Evolutionary conservation across 1,140 invertebrate species (phyloP).

Genomic region (Eriocheir sinensis): DNA sequence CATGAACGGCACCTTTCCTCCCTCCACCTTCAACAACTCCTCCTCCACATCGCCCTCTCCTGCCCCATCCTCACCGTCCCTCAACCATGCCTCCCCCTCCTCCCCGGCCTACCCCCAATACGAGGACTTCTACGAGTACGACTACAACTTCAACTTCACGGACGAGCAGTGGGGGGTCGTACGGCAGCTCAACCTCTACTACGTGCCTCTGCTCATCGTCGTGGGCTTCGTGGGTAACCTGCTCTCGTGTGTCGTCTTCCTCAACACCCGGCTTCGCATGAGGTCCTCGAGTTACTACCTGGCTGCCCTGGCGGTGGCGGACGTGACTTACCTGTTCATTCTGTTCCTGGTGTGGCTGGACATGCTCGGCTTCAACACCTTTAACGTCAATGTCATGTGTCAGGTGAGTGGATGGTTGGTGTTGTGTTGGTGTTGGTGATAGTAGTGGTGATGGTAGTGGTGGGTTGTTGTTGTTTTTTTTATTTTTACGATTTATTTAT

Average conservation of each 20-base stretch:
- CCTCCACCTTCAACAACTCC: not conserved
- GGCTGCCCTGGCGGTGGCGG: slow-evolving; percentile 88
- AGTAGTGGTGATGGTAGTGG: not conserved
- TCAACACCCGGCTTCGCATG: slow-evolving; percentile 87
- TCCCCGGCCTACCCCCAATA: not conserved
- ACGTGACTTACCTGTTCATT: slow-evolving; percentile 88
- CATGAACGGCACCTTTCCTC: slow-evolving; percentile 14
- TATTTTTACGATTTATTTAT: too few species aligned
- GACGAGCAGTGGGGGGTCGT: slow-evolving; percentile 71
- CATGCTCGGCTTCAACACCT: slow-evolving; percentile 85
- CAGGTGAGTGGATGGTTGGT: slow-evolving; percentile 84
- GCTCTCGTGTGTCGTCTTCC: slow-evolving; percentile 87
- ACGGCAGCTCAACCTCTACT: slow-evolving; percentile 61
- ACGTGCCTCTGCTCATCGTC: slow-evolving; percentile 86
- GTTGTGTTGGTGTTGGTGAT: not conserved
- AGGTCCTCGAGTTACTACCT: slow-evolving; percentile 88
- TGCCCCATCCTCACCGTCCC: not conserved
- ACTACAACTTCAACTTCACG: slow-evolving; percentile 58
- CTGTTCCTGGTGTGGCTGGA: slow-evolving; percentile 88
- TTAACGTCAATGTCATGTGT: slow-evolving; percentile 87
- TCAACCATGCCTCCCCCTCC: not conserved
- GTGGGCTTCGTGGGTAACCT: slow-evolving; percentile 89
- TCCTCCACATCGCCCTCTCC: not conserved
- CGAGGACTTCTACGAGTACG: slow-evolving; percentile 59
- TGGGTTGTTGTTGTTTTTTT: not conserved